These are phyloP conservation scores for Yponomeuta evonymella DNA, from an alignment of 2,888 invertebrate species.

Conservation along the genomic window DNA sequence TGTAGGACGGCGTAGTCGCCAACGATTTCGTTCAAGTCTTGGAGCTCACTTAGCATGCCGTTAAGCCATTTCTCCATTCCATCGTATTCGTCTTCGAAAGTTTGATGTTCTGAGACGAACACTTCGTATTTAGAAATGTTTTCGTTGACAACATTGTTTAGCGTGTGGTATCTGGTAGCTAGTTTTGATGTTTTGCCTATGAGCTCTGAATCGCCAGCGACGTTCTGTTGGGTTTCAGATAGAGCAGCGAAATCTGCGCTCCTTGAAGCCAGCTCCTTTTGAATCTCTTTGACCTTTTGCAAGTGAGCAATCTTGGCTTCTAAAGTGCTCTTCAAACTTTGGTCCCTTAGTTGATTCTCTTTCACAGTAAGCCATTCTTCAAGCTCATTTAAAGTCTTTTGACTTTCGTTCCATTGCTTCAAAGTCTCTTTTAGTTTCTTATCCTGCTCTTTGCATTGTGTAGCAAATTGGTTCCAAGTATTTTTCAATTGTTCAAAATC, in stretches of 20 bases:
- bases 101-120: conserved; percentile 89
- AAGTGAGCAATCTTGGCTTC: conserved; percentile 88
- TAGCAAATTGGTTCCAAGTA: conserved; percentile 85
- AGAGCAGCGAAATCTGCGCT: conserved; percentile 81
- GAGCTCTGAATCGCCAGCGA: conserved; percentile 85
- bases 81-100: conserved; percentile 85
- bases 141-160: conserved; percentile 89
- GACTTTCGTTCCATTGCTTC: conserved; percentile 88
- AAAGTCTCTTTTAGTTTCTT: conserved; percentile 85
- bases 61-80: conserved; percentile 86
- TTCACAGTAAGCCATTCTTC: conserved; percentile 91
- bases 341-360: conserved; percentile 91
- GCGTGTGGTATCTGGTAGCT: conserved; percentile 86
- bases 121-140: conserved; percentile 87
- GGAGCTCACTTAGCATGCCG: conserved; percentile 82
- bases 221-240: conserved; percentile 80
- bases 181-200: conserved; percentile 85
- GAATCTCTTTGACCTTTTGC: conserved; percentile 83
- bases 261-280: conserved; percentile 82
- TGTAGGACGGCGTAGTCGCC: conserved; percentile 90
- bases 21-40: conserved; percentile 87
- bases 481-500: conserved; percentile 84
- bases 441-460: conserved; percentile 81
- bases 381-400: conserved; percentile 84
- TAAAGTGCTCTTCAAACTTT: conserved; percentile 89